Evolutionary conservation across 2,888 invertebrate species (phyloP).

Genomic region (Prosopocoilus inquinatus): DNA sequence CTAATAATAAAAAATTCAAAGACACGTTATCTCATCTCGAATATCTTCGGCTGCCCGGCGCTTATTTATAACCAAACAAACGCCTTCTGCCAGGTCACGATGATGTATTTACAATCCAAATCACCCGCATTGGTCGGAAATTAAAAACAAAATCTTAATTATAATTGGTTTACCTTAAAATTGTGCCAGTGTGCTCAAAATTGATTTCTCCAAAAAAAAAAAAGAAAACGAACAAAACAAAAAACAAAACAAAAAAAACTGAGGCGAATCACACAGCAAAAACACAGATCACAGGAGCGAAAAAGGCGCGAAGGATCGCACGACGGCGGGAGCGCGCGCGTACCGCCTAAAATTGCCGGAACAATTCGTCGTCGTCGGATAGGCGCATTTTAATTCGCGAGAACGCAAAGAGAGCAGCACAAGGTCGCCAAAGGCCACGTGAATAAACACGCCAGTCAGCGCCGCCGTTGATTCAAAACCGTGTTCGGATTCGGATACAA

Average conservation of each 20-base stretch:
- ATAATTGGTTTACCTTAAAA: no score
- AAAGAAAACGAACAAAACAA: neutral
- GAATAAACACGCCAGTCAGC: conserved; percentile 17
- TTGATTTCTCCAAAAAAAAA: no score
- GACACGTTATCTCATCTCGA: no score
- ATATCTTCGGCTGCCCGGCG: no score
- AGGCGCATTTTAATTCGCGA: neutral
- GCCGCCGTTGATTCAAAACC: conserved; percentile 22
- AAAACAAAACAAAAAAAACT: neutral
- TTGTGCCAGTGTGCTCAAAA: no score
- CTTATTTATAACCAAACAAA: no score
- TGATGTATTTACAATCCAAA: no score
- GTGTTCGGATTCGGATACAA: conserved; percentile 23
- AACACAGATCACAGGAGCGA: neutral
- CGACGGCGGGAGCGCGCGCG: neutral
- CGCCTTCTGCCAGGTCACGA: no score
- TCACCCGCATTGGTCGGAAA: no score
- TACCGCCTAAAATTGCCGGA: neutral
- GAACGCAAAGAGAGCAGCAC: conserved; percentile 18
- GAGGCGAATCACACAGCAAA: neutral
- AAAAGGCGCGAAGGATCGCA: neutral
- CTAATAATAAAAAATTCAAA: no score
- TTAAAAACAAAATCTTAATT: no score
- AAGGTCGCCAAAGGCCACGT: conserved; percentile 27
- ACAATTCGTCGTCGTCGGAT: neutral